Conservation (phyloP, 2,113 vertebrate genomes). For the Greenwoodochromis staneri region DNA sequence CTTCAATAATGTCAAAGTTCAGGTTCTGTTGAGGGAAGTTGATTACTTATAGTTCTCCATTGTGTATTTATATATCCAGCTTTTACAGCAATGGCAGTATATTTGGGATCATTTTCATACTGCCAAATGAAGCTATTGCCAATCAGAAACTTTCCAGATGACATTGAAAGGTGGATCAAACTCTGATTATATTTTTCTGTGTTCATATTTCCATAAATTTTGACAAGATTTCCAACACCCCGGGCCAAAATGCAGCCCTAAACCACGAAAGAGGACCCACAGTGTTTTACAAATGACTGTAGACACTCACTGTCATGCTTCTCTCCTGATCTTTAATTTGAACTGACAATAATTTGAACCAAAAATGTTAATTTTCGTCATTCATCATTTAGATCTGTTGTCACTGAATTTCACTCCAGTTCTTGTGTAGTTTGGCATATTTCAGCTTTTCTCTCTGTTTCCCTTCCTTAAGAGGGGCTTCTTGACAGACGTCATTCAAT, state of each 20-base stretch:
- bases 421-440: background rate
- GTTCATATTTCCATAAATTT: background rate
- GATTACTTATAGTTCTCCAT: background rate
- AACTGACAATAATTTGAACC: background rate
- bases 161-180: background rate
- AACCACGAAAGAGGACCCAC: background rate
- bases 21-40: background rate
- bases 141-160: background rate
- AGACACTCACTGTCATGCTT: background rate
- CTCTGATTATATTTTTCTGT: background rate
- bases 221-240: rapidly evolving
- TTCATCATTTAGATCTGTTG: background rate
- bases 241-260: rapidly evolving
- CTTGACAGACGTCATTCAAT: background rate
- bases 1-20: background rate
- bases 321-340: background rate
- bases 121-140: background rate
- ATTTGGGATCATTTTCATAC: background rate
- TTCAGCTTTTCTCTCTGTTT: background rate
- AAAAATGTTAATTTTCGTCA: background rate
- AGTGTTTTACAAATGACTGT: background rate
- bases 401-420: background rate
- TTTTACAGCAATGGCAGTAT: background rate
- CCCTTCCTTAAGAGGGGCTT: background rate
- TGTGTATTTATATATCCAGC: background rate